Conservation (phyloP, 2,888 invertebrate species). For the Tupiocoris notatus region DNA sequence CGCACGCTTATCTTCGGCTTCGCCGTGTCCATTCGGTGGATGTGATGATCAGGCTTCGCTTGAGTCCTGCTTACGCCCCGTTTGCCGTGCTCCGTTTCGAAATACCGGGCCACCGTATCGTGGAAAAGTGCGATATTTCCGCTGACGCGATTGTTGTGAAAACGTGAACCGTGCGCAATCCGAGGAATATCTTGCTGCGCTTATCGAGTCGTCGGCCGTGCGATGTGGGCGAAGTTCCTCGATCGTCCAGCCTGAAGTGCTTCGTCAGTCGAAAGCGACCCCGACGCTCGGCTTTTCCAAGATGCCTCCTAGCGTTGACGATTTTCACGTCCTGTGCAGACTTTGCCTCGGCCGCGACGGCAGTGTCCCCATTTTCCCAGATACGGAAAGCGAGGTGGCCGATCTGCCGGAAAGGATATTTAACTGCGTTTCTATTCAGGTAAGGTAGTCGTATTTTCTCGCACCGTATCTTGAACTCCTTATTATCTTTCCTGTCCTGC, state of each 20-base stretch:
- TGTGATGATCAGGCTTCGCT: background rate
- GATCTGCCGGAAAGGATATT: slow-evolving; percentile 31
- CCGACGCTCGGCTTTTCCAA: background rate
- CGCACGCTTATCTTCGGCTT: background rate
- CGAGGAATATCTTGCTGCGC: background rate
- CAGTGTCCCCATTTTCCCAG: slow-evolving; percentile 25
- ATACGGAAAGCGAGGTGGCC: slow-evolving; percentile 6
- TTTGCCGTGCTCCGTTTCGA: background rate
- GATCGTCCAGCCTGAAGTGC: background rate
- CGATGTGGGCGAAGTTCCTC: background rate
- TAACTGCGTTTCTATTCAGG: slow-evolving; percentile 37
- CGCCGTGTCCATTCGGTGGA: background rate
- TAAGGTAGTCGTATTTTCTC: background rate
- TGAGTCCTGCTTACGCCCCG: background rate
- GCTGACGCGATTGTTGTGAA: too few species aligned
- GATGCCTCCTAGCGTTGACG: background rate
- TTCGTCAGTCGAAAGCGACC: background rate
- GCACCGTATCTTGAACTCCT: too few species aligned
- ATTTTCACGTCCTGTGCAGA: slow-evolving; percentile 21
- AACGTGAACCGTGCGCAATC: too few species aligned
- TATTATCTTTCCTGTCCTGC: too few species aligned
- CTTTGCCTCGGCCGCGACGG: slow-evolving; percentile 33
- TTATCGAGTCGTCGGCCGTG: background rate
- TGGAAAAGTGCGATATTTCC: background rate
- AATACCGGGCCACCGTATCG: background rate